These are phyloP conservation scores for Oxyruncus cristatus DNA, from an alignment of 2,113 vertebrate species.

Conservation along the genomic window DNA sequence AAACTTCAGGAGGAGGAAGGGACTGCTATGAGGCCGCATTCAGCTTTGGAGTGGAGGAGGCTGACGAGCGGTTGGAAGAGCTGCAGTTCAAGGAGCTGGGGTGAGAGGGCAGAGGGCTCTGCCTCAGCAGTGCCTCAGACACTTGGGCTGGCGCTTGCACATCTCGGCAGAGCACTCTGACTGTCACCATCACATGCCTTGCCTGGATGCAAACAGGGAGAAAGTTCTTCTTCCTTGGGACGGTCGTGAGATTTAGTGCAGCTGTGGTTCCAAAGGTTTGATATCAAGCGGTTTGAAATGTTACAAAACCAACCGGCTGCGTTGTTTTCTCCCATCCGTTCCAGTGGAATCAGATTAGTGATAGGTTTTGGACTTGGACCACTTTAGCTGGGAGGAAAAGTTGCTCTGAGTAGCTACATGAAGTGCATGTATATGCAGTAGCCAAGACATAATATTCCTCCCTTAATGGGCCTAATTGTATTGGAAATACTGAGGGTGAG, in stretches of 20 bases:
- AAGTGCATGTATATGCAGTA: neutral
- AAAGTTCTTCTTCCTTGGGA: neutral
- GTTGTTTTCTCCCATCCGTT: neutral
- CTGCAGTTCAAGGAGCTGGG: conserved; percentile 22
- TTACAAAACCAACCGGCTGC: neutral
- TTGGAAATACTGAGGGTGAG: neutral
- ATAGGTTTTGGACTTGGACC: neutral
- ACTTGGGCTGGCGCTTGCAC: neutral
- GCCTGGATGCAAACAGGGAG: neutral
- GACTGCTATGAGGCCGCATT: neutral
- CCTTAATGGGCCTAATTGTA: neutral
- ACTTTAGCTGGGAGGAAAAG: neutral
- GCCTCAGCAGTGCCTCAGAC: neutral
- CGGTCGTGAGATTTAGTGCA: neutral
- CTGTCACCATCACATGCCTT: neutral
- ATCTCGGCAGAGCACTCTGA: neutral
- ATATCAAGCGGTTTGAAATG: neutral
- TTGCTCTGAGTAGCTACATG: neutral
- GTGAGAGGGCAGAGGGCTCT: conserved; percentile 5
- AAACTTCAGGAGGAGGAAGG: neutral
- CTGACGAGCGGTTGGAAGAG: neutral
- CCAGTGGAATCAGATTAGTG: neutral
- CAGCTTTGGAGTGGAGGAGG: neutral
- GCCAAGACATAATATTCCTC: neutral
- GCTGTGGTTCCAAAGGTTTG: neutral